A percentile compares a stretch with the other conserved stretches of the same genome.
phyloP scores from a whole-genome alignment of 2,888 invertebrate genomes.

The Phrixothrix hirtus region DNA sequence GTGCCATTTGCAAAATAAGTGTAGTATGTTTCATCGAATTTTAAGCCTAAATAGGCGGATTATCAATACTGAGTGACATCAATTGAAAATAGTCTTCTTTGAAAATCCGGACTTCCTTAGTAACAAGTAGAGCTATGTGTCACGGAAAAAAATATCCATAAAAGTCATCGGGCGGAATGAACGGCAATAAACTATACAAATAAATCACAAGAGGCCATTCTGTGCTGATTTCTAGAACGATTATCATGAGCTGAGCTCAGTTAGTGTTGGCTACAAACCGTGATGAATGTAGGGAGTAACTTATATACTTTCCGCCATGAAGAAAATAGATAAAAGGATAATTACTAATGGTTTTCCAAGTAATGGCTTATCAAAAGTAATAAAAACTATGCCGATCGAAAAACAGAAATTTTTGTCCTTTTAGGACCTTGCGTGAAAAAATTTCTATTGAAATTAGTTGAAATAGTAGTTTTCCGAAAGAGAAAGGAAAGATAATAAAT shows the following conservation, averaged over 20 bases:
- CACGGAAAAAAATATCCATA: conserved; percentile 49
- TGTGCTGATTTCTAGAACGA: conserved; percentile 43
- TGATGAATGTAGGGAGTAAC: conserved; percentile 30
- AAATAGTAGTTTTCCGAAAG: too few species aligned
- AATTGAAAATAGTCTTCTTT: conserved; percentile 25
- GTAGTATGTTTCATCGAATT: too few species aligned
- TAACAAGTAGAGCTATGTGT: conserved; percentile 32
- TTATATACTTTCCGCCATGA: conserved; percentile 26
- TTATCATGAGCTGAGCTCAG: conserved; percentile 41
- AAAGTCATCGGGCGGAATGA: conserved; percentile 53
- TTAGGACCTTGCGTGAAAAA: too few species aligned
- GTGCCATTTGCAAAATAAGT: too few species aligned
- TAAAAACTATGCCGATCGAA: too few species aligned
- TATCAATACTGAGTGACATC: conserved; percentile 19
- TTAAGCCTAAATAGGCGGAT: neutral
- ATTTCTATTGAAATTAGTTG: too few species aligned
- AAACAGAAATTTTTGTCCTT: too few species aligned
- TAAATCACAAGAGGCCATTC: conserved; percentile 49
- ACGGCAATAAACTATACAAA: conserved; percentile 53
- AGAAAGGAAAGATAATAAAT: too few species aligned
- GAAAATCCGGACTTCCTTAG: conserved; percentile 30
- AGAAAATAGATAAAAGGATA: conserved; percentile 29
- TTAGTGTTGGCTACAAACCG: conserved; percentile 31
- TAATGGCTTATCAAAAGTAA: too few species aligned
- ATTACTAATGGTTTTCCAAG: conserved; percentile 27